Percentiles rank a stretch among this genome's conserved stretches.
phyloP scores from a whole-genome alignment of 2,888 invertebrate genomes.

The Abscondita cerata region DNA sequence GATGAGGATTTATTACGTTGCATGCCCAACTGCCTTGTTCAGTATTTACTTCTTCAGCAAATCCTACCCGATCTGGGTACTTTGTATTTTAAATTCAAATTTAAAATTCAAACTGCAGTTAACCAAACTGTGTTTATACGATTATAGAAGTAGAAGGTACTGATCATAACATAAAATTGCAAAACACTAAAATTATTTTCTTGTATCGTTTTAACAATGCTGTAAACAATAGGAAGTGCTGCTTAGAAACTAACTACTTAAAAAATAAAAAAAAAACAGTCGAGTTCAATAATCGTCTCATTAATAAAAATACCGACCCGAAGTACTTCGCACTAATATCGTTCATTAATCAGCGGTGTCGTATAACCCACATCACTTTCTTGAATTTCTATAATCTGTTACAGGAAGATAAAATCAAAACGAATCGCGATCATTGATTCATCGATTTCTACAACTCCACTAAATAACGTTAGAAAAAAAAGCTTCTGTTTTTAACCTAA shows the following conservation, averaged over 20 bases:
- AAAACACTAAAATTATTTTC: too few species aligned
- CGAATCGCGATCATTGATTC: constrained; percentile 40
- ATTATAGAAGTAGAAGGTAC: not conserved
- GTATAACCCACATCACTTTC: not conserved
- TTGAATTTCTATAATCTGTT: constrained; percentile 17
- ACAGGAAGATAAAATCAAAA: constrained; percentile 35
- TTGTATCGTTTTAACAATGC: too few species aligned
- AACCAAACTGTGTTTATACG: constrained; percentile 8
- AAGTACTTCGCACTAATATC: not conserved
- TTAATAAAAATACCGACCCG: too few species aligned
- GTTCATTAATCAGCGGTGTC: not conserved
- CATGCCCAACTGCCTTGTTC: constrained; percentile 27
- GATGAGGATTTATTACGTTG: constrained; percentile 31
- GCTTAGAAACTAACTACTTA: too few species aligned
- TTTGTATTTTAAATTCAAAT: constrained; percentile 25
- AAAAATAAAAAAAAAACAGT: too few species aligned
- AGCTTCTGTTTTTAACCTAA: constrained; percentile 47
- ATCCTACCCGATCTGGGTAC: constrained; percentile 19
- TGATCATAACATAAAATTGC: not conserved
- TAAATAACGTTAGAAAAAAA: constrained; percentile 33
- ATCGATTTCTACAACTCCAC: constrained; percentile 32
- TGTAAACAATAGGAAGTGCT: too few species aligned
- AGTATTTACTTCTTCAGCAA: constrained; percentile 30
- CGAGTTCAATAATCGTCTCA: too few species aligned
- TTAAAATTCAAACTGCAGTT: constrained; percentile 23